A percentile compares a stretch with the other conserved stretches of the same genome.
Evolutionary conservation across 2,888 invertebrate genomes (phyloP).

Genomic region (Polymixis lichenea): DNA sequence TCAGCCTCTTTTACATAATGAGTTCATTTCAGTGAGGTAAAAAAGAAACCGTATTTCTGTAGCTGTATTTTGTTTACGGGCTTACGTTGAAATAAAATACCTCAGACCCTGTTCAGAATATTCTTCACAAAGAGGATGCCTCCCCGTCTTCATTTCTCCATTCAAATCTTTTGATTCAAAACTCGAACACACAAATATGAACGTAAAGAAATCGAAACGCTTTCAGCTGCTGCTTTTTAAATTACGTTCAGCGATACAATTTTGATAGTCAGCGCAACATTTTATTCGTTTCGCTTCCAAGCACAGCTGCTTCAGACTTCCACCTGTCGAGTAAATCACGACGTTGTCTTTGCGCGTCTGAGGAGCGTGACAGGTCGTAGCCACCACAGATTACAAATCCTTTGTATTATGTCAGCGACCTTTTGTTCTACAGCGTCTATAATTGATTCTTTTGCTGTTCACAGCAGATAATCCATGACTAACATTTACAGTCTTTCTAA

Average conservation of each 20-base stretch:
- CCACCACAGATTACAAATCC: constrained; percentile 53
- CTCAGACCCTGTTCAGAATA: constrained; percentile 23
- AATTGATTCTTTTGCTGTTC: constrained; percentile 51
- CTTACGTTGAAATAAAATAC: constrained; percentile 26
- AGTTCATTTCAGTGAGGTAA: constrained; percentile 8
- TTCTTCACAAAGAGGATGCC: constrained; percentile 12
- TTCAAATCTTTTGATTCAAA: constrained; percentile 34
- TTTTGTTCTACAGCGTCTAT: constrained; percentile 47
- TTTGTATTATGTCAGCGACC: constrained; percentile 63
- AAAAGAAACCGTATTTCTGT: constrained; percentile 20
- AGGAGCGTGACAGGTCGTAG: constrained; percentile 63
- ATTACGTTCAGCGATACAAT: constrained; percentile 40
- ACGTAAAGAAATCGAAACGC: constrained; percentile 37
- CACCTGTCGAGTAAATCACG: constrained; percentile 62
- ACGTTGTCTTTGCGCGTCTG: constrained; percentile 41
- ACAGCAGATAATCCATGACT: constrained; percentile 41
- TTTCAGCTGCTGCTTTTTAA: constrained; percentile 27
- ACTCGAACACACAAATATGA: constrained; percentile 10
- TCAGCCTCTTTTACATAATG: constrained; percentile 24
- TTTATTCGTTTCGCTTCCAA: constrained; percentile 59
- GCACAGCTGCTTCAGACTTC: constrained; percentile 57
- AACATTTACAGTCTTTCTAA: constrained; percentile 25
- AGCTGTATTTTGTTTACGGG: constrained; percentile 12
- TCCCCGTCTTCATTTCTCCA: constrained; percentile 4
- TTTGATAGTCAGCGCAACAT: constrained; percentile 51